These are phyloP conservation scores for Osmerus mordax DNA, from an alignment of 2,113 vertebrate genomes.

Conservation along the genomic window DNA sequence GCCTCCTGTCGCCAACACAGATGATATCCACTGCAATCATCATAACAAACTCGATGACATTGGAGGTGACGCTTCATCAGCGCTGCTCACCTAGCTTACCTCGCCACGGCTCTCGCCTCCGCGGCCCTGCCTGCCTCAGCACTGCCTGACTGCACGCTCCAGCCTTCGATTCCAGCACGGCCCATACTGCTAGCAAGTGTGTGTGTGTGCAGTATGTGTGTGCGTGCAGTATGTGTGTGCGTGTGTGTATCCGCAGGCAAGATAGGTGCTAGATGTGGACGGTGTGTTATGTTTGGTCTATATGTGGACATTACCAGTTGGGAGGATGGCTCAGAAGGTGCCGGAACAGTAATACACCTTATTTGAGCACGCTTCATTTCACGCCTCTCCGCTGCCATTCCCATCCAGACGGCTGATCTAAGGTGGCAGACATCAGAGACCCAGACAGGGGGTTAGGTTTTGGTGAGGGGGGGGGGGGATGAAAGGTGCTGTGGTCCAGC, in stretches of 20 bases:
- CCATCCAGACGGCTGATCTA: slow-evolving; percentile 53
- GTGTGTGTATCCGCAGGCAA: too few relatives aligned
- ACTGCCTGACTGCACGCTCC: neutral
- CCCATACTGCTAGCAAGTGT: too few relatives aligned
- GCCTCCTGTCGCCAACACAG: too few relatives aligned
- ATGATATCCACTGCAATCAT: slow-evolving; percentile 50
- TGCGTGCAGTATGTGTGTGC: neutral
- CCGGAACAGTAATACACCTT: slow-evolving; percentile 50
- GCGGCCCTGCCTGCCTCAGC: neutral
- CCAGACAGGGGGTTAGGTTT: slow-evolving; percentile 22
- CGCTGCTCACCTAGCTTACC: neutral
- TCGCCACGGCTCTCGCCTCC: neutral
- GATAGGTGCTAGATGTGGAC: too few relatives aligned
- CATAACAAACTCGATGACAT: slow-evolving; percentile 29
- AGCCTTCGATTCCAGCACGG: neutral
- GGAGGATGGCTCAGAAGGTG: too few relatives aligned
- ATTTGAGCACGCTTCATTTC: slow-evolving; percentile 58
- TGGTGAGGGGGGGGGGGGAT: slow-evolving; percentile 51
- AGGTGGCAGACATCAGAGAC: slow-evolving; percentile 62
- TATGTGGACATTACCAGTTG: too few relatives aligned
- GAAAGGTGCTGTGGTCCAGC: slow-evolving; percentile 50
- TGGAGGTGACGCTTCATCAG: too few relatives aligned
- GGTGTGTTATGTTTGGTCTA: too few relatives aligned
- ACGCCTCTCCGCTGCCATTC: slow-evolving; percentile 54
- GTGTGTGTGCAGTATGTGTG: too few relatives aligned